Evolutionary conservation across 2,888 invertebrate species (phyloP), one percentile per base, ranked within the genome.

Genomic region (Gastrophysa polygoni): DNA sequence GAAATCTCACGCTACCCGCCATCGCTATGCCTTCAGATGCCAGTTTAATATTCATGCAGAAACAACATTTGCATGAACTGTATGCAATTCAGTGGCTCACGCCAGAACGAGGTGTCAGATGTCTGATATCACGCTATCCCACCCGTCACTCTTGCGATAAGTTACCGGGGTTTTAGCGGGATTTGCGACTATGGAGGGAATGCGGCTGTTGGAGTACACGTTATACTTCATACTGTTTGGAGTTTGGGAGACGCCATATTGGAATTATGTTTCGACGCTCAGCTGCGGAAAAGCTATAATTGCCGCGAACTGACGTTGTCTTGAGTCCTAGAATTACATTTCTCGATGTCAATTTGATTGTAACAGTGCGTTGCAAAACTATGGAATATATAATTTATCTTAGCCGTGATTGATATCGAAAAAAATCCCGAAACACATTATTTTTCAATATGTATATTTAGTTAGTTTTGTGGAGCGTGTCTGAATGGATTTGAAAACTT

Each of bases 51-150:
- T 57, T 61, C 61, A 61, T 49, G 48, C 48, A 38, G 38, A 34
- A 52, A 43, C 49, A 4, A 28, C 34, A 58, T 62, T 54, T 54
- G 57, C 57, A 58, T 62, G 52, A 50, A 62, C 52, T 52, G 49
- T 52, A 32, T 52, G 58, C 62, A 58, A 20, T 57, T 52, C 58
- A 62, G 49, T 58, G 48, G 29, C 44, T 48, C 29, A 34, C 51
- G 29, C 29, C 43, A 49, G 43, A 62, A 62, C 62, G 54, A 54
- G 57, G 58, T 62, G 62, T 62, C 62, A 62, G 57, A 52, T 43
- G 28, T 58, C 54, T 58, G 58, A 52, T 49, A 62, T 62, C 62
- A 62, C 58, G 62, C 58, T 51, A 62, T 57, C 57, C 46, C 49
- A 60, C 55, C 56, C 29, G 60, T 55, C 60, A 55, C 55, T 60